A percentile compares a stretch with the other conserved stretches of the same genome.
phyloP scores from a whole-genome alignment of 2,797 vertebrate species.

The Pseudochirops cupreus region DNA sequence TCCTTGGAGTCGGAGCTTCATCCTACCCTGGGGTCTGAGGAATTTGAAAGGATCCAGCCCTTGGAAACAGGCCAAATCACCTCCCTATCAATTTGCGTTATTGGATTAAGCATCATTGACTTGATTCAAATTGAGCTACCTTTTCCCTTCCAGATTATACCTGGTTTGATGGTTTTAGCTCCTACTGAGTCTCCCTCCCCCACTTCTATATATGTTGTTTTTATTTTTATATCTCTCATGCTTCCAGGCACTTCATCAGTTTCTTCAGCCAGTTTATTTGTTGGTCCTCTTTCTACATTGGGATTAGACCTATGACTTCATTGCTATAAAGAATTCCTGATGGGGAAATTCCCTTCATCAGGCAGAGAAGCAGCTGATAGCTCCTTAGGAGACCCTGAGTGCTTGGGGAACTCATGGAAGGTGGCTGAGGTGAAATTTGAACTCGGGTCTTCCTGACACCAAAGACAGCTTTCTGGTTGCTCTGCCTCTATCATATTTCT shows the following conservation, averaged over 20 bases:
- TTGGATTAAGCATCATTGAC: neutral
- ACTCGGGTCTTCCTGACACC: neutral
- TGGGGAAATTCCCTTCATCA: neutral
- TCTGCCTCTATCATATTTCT: neutral
- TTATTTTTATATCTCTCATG: neutral
- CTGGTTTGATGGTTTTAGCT: neutral
- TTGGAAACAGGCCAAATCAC: neutral
- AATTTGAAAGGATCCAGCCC: neutral
- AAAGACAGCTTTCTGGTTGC: neutral
- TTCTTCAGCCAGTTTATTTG: neutral
- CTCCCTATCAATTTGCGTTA: neutral
- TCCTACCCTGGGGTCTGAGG: neutral
- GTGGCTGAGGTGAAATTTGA: neutral
- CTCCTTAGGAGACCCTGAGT: neutral
- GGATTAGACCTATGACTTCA: neutral
- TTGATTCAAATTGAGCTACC: neutral
- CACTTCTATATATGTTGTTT: neutral
- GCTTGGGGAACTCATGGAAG: neutral
- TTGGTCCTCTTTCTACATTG: neutral
- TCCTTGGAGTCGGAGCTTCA: neutral
- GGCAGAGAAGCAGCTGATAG: neutral
- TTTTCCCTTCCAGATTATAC: neutral
- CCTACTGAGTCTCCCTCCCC: neutral
- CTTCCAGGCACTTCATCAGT: neutral
- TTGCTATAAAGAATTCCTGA: neutral